These are phyloP conservation scores for Strongylocentrotus purpuratus DNA, from an alignment of 35 echinoderm and acorn worm species.

Conservation along the genomic window DNA sequence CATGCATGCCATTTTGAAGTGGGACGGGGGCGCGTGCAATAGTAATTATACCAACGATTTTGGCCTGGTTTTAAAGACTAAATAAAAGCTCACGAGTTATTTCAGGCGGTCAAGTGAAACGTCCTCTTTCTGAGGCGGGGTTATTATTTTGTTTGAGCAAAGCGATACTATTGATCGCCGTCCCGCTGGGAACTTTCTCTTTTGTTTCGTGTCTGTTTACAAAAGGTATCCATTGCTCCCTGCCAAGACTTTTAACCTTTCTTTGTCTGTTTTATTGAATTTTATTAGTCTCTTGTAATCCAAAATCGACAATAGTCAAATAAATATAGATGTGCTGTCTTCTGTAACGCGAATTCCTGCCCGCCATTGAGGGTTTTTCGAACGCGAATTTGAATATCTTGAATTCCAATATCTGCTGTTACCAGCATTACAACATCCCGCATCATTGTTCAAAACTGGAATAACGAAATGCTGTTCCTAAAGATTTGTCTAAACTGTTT, in stretches of 20 bases:
- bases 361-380: no score
- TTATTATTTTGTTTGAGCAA: neutral
- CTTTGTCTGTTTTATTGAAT: neutral
- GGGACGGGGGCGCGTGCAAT: no score
- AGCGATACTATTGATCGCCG: slow-evolving; percentile 18
- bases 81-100: neutral
- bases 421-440: no score
- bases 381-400: no score
- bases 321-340: neutral
- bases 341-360: neutral
- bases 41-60: neutral
- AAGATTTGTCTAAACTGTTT: no score
- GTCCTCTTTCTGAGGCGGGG: neutral
- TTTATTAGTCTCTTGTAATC: neutral
- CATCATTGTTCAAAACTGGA: no score
- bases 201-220: neutral
- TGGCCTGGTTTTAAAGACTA: neutral
- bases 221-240: slow-evolving; percentile 12
- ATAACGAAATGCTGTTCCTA: no score
- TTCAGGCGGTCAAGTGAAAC: slow-evolving; percentile 41
- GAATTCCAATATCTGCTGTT: no score
- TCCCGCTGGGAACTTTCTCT: slow-evolving; percentile 27
- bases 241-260: neutral
- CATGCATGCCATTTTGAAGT: no score
- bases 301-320: neutral